Evolutionary conservation across 2,113 vertebrate species (phyloP).

Genomic region (Notarius quadriscutis): DNA sequence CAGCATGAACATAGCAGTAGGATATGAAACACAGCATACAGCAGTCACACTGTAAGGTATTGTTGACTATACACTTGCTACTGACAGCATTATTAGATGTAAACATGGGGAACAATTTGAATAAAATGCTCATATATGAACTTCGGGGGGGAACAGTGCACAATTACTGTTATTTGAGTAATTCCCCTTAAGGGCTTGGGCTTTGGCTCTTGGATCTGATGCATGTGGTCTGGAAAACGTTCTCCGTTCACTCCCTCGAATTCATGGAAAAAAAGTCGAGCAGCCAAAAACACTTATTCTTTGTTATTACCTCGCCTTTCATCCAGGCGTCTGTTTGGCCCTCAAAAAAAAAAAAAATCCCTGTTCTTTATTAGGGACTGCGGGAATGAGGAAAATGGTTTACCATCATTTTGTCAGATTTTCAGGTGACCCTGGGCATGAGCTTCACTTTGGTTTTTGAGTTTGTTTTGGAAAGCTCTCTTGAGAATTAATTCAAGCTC

Average conservation of each 20-base stretch:
- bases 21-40: constrained; percentile 20
- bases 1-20: neutral
- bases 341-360: neutral
- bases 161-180: constrained; percentile 52
- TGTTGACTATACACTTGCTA: constrained; percentile 2
- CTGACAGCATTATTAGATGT: constrained; percentile 12
- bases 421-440: constrained; percentile 24
- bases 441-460: constrained; percentile 10
- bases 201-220: constrained; percentile 46
- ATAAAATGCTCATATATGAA: constrained; percentile 28
- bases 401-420: constrained; percentile 20
- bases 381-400: constrained; percentile 1
- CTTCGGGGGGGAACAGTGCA: neutral
- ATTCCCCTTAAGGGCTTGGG: constrained; percentile 38
- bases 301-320: constrained; percentile 46
- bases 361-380: constrained; percentile 34
- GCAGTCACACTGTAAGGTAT: neutral
- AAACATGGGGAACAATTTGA: constrained; percentile 31
- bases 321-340: constrained; percentile 40
- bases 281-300: constrained; percentile 55
- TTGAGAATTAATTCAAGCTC: constrained; percentile 13
- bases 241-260: constrained; percentile 33
- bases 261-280: constrained; percentile 49
- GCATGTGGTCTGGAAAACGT: constrained; percentile 50
- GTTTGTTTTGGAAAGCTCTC: constrained; percentile 26